Base-by-base conservation (phyloP, 2,113 vertebrate species). In the Hypocryptadius cinnamomeus region DNA sequence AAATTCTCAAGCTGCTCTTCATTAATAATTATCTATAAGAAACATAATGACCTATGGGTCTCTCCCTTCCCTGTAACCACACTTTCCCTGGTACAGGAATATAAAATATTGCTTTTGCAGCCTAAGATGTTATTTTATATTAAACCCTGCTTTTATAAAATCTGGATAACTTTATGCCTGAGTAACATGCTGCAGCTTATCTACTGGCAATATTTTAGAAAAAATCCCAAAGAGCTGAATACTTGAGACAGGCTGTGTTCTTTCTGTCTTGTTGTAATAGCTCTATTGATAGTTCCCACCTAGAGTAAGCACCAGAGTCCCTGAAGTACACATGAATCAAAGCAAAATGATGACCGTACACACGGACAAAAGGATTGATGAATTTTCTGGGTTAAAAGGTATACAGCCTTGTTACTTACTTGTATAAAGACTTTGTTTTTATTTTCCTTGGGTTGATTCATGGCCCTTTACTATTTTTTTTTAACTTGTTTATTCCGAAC, bases 301-400 rank as follows among this genome's bases (percentile, higher is more conserved):
- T 71, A 63, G 23, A 69, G 13, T 21, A 59, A 87, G 30, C 47
- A 42, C 15, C 81, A 79, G 48, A 80, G 66, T 63, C 87, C 71
- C 87, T 33, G 22, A 92, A 66, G 42, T 18, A 69, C 25, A 50
- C 0, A 6, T 28, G 72, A 93, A 92, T 88, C 82, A 64, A 72
- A 45, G 72, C 61, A 81, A 89, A 89, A 87, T 31, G 70, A 45
- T 45, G 15, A 63, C 40, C 16, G 10, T 35, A 63, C 59, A 73
- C 20, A 81, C 6, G 69, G 83, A 92, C 66, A 85, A 79, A 77
- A 87, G 48, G 22, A 92, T 39, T 66, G 66, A 93, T 1, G 2
- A 81, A 76, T 84, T 88, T 94, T 91, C 61, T 79, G 61, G 31
- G 40, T 68, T 89, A 93, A 88, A 92, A 88, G 53, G 66, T 54